Evolutionary conservation across 1,140 invertebrate genomes (phyloP).

Genomic region (Manduca sexta): DNA sequence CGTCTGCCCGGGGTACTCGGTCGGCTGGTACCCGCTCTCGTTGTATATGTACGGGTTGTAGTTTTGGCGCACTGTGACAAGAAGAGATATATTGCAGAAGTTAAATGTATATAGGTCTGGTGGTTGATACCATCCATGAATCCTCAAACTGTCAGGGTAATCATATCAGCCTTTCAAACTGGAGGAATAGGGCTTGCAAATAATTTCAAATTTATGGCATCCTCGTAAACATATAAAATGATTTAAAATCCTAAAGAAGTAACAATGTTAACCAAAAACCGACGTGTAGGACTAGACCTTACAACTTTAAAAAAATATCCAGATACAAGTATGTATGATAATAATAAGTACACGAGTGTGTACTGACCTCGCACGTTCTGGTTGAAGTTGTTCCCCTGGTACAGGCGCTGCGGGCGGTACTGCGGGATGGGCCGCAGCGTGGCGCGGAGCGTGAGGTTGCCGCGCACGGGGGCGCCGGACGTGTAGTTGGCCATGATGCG

Average conservation of each 20-base stretch:
- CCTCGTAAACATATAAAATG: no score
- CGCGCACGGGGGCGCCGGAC: conserved; percentile 85
- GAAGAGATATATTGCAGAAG: no score
- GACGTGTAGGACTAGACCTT: no score
- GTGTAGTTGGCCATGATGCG: conserved; percentile 95
- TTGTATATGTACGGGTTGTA: conserved; percentile 59
- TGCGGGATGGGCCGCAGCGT: conserved; percentile 81
- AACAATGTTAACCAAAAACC: no score
- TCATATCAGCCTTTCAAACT: no score
- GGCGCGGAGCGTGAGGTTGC: conserved; percentile 90
- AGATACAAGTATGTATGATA: background rate
- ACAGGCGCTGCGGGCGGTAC: conserved; percentile 61
- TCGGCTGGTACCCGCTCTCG: conserved; percentile 34
- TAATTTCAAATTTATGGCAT: no score
- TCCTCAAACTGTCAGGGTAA: no score
- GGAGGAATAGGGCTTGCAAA: no score
- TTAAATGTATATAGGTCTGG: background rate
- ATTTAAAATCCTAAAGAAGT: no score
- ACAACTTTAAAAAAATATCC: no score
- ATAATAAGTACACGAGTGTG: background rate
- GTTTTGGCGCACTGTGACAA: conserved; percentile 41
- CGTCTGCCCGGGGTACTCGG: conserved; percentile 21
- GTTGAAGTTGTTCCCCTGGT: background rate
- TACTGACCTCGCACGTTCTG: background rate
- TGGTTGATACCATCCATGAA: no score